Evolutionary conservation across 2,113 vertebrate genomes (phyloP).

Genomic region (Colinus virginianus): DNA sequence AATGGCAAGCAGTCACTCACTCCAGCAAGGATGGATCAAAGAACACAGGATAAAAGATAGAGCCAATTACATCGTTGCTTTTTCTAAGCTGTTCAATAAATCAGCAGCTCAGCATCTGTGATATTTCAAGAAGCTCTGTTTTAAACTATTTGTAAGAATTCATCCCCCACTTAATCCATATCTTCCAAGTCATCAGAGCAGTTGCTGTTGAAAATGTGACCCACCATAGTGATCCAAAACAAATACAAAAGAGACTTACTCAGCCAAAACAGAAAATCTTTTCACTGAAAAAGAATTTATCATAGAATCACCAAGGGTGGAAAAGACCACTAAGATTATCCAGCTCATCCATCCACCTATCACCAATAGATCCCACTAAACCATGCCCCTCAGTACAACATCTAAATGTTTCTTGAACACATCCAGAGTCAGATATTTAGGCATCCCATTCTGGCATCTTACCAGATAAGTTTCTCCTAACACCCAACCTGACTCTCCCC

Average conservation of each 20-base stretch:
- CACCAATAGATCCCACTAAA: too few species aligned
- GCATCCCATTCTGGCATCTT: too few species aligned
- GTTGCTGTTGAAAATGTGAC: neutral
- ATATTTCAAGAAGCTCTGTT: neutral
- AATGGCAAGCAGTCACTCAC: neutral
- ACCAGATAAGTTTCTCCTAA: too few species aligned
- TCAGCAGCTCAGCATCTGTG: rapidly evolving
- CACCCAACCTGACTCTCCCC: too few species aligned
- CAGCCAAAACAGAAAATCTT: neutral
- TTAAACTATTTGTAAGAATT: neutral
- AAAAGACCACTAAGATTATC: too few species aligned
- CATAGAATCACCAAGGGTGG: too few species aligned
- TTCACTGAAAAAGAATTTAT: neutral
- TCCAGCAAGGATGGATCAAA: neutral
- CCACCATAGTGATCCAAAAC: rapidly evolving
- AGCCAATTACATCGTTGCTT: neutral
- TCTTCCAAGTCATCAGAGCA: neutral
- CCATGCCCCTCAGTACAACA: too few species aligned
- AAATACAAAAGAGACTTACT: rapidly evolving
- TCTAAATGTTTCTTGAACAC: too few species aligned
- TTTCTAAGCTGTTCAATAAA: neutral
- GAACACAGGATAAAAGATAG: neutral
- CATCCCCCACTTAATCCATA: neutral
- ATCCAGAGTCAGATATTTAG: too few species aligned
- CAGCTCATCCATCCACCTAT: too few species aligned